Evolutionary conservation across 2,797 vertebrate genomes (phyloP).

Genomic region (Acridotheres tristis): DNA sequence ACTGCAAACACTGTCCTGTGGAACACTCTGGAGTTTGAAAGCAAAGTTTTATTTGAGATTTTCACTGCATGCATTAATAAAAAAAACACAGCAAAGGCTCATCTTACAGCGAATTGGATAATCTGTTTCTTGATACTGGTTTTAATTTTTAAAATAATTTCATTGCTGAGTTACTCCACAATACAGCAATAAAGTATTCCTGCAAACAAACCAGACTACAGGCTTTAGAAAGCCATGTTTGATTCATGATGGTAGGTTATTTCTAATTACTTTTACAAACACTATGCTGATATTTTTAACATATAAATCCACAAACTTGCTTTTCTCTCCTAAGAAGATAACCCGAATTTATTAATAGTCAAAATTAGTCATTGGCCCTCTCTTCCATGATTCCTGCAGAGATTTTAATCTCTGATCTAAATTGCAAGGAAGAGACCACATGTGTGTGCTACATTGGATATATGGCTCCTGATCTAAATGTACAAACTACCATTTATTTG

Average conservation of each 20-base stretch:
- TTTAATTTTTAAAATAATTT: constrained; percentile 67
- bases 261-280: constrained; percentile 53
- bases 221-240: constrained; percentile 1
- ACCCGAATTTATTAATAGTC: neutral
- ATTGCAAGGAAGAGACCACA: neutral
- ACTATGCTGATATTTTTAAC: neutral
- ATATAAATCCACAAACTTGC: neutral
- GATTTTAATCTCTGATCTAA: neutral
- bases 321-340: neutral
- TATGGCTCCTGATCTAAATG: neutral
- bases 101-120: constrained; percentile 22
- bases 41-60: neutral
- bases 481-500: neutral
- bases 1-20: neutral
- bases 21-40: neutral
- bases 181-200: constrained; percentile 41
- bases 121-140: constrained; percentile 40
- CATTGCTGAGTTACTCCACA: constrained; percentile 34
- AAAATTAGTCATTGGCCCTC: neutral
- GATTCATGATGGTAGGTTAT: neutral
- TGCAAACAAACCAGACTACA: constrained; percentile 1
- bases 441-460: neutral
- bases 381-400: neutral
- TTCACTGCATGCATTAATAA: neutral
- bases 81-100: neutral